Base-by-base conservation (phyloP, 2,797 vertebrate genomes). In the Bryconaethiops microstoma region DNA sequence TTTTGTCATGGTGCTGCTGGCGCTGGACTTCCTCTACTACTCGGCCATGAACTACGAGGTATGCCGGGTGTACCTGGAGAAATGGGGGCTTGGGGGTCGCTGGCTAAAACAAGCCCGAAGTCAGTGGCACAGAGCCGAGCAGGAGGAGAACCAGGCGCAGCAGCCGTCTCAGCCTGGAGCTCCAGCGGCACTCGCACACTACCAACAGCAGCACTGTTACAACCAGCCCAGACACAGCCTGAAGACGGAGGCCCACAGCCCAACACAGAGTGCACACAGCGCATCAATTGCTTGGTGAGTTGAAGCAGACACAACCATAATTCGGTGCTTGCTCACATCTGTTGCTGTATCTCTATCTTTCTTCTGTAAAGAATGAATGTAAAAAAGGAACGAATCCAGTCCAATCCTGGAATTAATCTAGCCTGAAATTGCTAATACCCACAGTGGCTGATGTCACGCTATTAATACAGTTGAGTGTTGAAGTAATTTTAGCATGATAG, bases 31-130 rank as follows among this genome's bases (percentile, higher is more conserved):
- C 78, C 91, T 99, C 70, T 99, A 99, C 87, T 99, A 99, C 92
- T 99, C 97, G 12, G 98, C 98, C 71, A 96, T 99, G 93, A 99
- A 99, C 94, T 99, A 98, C 82, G 97, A 98, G 85, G 89, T 98
- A 85, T 99, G 97, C 90, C 95, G 96, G 86, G 93, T 97, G 40
- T 98, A 98, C 92, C 93, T 99, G 93, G 95, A 97, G 54, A 96
- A 96, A 83, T 99, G 98, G 96, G 98, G 98, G 14, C 91, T 99
- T 83, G 95, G 96, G 0, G 97, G 96, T 0, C 96, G 95, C 81
- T 99, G 98, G 98, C 93, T 99, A 90, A 96, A 95, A 82, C 96
- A 95, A 84, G 96, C 95, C 68, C 93, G 96, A 74, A 94, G 89
- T 88, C 96, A 94, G 87, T 99, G 97, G 96, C 93, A 96, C 85